Base-by-base conservation (phyloP, 2,888 invertebrate genomes). In the Drosophila pullipes region DNA sequence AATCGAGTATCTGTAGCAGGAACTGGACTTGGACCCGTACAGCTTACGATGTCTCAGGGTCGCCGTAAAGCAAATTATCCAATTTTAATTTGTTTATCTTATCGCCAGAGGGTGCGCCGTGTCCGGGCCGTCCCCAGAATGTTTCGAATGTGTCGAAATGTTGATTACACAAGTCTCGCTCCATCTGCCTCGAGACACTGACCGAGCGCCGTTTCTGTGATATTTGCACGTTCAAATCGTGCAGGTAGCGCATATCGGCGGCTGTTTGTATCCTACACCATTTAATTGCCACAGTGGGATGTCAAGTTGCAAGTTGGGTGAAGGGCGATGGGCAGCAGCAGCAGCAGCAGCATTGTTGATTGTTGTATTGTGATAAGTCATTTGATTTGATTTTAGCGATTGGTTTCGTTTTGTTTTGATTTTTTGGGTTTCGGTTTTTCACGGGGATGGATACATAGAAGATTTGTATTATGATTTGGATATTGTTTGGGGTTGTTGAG, bases 71-170 rank as follows among this genome's bases (percentile, higher is more conserved):
- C 84, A 94, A 93, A 91, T 93, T 91, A 90, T 93, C 91, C 92
- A 94, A 91, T 83, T 93, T 94, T 60, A 93, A 81, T 89, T 93
- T 94, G 80, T 91, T 90, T 74, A 86, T 92, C 61, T 91, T 89
- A 39, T 86, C 78, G 61, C 84, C 83, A 30, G 35, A 22, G 50
- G 92, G 93, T 37, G 93, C 93, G 49, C 93, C 93, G 78, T 93
- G 96, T 1, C 97, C 97, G 0, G 97, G 97, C 55, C 96, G 95
- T 33, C 97, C 97, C 97, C 97, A 97, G 83, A 96, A 94, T 13
- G 95, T 95, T 58, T 95, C 95, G 96, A 97, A 97, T 3, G 97
- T 96, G 80, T 95, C 95, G 92, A 97, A 96, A 92, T 97, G 97
- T 76, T 94, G 94, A 60, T 94, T 94, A 68, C 95, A 95, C 81